Evolutionary conservation across 2,113 vertebrate species (phyloP), one percentile per base, ranked within the genome.

Genomic region (Siphamia tubifer): DNA sequence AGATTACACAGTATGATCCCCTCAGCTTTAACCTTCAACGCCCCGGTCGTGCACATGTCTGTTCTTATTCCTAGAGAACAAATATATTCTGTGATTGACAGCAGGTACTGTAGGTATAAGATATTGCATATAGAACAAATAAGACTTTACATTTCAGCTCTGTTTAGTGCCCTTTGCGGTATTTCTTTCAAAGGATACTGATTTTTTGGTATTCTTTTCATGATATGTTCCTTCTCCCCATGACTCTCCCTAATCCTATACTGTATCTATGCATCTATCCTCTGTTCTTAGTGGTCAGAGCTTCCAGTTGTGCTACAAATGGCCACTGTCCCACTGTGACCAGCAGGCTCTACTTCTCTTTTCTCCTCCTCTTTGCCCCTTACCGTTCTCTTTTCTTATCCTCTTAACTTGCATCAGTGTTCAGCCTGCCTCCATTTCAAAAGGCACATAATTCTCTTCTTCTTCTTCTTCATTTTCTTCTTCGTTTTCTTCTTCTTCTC

Each of bases 21-120:
- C 52, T 63, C 71, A 60, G 74, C 57, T 68, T 54, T 74, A 84
- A 82, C 85, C 84, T 91, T 86, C 75, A 86, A 7, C 40, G 60
- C 70, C 77, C 55, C 56, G 45, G 1, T 12, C 17, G 27, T 42
- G 8, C 55, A 48, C 30, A 52, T 45, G 23, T 43, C 36, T 45
- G 28, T 28, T 74, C 47, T 53, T 21, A 25, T 60, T 49, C 44
- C 20, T n/a, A 7, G 8, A 55, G 45, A 62, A 27, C 12, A 40
- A 17, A 42, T 54, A 53, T 53, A 2, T 47, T 4, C 15, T 38
- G 28, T 19, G 36, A 32, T 20, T 34, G 44, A 24, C 24, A 49
- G 24, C n/a, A 34, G 7, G 8, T 25, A 27, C 23, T 13, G 13
- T 34, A 13, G 4, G 58, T 19, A 21, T 20, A n/a, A 55, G 47